A percentile compares a stretch with the other conserved stretches of the same genome.
Evolutionary conservation across 1,140 invertebrate species (phyloP).

Genomic region (Schlechtendalia chinensis): DNA sequence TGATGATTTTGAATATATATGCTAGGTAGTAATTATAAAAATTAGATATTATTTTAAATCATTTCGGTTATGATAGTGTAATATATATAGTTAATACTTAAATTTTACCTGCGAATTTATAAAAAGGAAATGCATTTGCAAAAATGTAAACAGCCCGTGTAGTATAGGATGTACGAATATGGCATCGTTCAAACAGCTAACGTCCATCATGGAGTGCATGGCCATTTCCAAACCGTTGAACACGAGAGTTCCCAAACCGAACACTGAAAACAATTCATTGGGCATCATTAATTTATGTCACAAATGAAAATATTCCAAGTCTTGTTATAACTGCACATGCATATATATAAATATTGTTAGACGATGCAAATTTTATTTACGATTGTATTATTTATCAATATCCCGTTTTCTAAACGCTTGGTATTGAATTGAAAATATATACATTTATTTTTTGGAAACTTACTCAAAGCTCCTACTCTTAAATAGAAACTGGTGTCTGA

Average conservation of each 20-base stretch:
- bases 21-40: neutral
- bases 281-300: neutral
- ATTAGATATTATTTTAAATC: neutral
- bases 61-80: too few species aligned
- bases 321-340: too few species aligned
- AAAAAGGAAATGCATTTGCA: slow-evolving; percentile 71
- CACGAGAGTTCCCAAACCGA: slow-evolving; percentile 67
- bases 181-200: slow-evolving; percentile 62
- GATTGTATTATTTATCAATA: too few species aligned
- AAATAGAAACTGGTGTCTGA: slow-evolving; percentile 67
- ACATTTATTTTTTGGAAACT: slow-evolving; percentile 51
- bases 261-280: slow-evolving; percentile 58
- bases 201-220: slow-evolving; percentile 65
- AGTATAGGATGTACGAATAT: slow-evolving; percentile 66
- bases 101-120: slow-evolving; percentile 67
- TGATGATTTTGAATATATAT: neutral
- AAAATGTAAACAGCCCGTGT: slow-evolving; percentile 68
- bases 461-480: slow-evolving; percentile 67
- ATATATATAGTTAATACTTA: neutral
- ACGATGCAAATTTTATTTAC: too few species aligned
- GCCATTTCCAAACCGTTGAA: slow-evolving; percentile 67
- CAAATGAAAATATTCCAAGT: too few species aligned
- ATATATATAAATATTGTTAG: too few species aligned
- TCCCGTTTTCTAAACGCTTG: too few species aligned
- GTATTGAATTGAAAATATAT: too few species aligned